A percentile compares a stretch with the other conserved stretches of the same genome.
phyloP scores from a whole-genome alignment of 2,113 vertebrate species.

The Murina feae region DNA sequence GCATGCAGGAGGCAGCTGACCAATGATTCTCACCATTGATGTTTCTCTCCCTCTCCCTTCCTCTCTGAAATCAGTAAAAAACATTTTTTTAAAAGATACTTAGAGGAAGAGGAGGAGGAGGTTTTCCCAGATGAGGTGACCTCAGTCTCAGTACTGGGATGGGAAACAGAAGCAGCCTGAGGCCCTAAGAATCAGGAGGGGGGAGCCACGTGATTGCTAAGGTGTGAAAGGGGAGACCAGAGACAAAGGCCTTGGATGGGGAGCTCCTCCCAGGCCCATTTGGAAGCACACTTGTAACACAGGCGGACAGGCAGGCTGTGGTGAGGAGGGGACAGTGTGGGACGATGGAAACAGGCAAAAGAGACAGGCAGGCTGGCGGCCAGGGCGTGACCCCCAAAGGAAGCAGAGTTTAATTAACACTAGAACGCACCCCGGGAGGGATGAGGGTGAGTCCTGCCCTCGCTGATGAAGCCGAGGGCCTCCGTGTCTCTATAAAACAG shows the following conservation, averaged over 20 bases:
- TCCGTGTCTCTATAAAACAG: background rate
- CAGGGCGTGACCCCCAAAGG: background rate
- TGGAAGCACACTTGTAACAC: background rate
- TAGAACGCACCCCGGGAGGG: no score
- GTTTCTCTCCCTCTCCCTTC: no score
- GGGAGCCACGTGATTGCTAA: background rate
- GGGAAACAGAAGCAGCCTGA: background rate
- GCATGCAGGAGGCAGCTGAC: no score
- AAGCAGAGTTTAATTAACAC: background rate
- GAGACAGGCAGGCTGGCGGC: background rate
- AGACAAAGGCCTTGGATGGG: background rate
- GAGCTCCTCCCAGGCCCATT: background rate
- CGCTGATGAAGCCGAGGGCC: background rate
- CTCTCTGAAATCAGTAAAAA: no score
- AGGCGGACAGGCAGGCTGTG: background rate
- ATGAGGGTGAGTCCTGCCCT: background rate
- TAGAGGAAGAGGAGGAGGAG: background rate
- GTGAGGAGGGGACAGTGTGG: background rate
- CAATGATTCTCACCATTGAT: no score
- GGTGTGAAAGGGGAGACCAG: background rate
- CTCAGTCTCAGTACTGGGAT: background rate
- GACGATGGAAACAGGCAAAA: background rate
- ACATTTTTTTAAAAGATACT: no score
- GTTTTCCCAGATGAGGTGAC: background rate
- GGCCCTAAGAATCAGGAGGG: background rate